Conservation (phyloP, 2,113 vertebrate genomes). For the Motacilla tschutschensis region DNA sequence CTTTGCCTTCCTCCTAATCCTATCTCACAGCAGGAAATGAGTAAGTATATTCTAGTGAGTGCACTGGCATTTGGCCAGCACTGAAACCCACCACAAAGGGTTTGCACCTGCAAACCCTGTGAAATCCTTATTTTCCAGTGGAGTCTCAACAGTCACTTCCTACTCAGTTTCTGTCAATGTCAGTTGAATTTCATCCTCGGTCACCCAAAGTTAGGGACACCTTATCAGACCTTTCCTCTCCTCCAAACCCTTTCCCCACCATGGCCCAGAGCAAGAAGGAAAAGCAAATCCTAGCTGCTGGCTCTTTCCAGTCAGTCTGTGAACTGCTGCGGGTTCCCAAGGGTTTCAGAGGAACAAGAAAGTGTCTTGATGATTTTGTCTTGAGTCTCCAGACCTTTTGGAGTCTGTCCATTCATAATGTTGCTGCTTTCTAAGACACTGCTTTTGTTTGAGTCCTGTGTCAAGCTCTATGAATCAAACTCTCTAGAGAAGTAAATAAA, state of each 20-base stretch:
- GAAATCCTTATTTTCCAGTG: not conserved
- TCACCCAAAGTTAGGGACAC: not conserved
- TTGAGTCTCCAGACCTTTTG: constrained; percentile 18
- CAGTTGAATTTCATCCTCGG: not conserved
- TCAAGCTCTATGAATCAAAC: not conserved
- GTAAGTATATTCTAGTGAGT: not conserved
- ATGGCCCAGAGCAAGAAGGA: not conserved
- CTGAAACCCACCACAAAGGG: not conserved
- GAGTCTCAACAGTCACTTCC: not conserved
- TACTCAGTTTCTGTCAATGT: not conserved
- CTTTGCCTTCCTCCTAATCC: not conserved
- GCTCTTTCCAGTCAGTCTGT: not conserved
- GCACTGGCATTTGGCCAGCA: not conserved
- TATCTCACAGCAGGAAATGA: not conserved
- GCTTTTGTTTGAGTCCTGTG: not conserved
- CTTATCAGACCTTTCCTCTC: not conserved
- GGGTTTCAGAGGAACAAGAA: constrained; percentile 7
- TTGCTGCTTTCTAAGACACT: constrained; percentile 24
- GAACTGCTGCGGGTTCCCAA: constrained; percentile 1
- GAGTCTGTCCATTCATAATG: not conserved
- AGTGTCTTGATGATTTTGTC: not conserved
- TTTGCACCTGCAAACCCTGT: not conserved
- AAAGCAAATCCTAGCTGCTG: not conserved
- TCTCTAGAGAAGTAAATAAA: constrained; percentile 5
- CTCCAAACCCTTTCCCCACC: not conserved